Base-by-base conservation (phyloP, 1,140 invertebrate species). In the Agraylea sexmaculata region DNA sequence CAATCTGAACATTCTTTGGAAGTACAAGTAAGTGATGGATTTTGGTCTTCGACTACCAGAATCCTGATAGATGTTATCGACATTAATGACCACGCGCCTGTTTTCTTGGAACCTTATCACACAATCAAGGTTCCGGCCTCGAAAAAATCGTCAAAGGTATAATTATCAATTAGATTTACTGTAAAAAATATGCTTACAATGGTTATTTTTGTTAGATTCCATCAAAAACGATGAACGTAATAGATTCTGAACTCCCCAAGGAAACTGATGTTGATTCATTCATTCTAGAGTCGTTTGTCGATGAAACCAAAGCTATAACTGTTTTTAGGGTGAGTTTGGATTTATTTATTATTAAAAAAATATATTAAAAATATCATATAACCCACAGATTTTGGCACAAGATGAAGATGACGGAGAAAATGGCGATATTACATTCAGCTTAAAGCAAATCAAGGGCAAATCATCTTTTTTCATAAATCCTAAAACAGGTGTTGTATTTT, bases 1-100 rank as follows among this genome's bases (percentile, higher is more conserved):
- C 82, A 85, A 58, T 66, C 77, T 1, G 77, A 86, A 49, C 83
- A 88, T 58, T 74, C 83, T 50, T 62, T 88, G 6, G 80, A 85
- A 71, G 47, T 50, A 22, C 50, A 69, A 57, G 75, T 90, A n/a
- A 75, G 68, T 39, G 86, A 91, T 56, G 77, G 81, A 57, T 54
- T 70, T 5, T 59, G 88, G 19, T 77, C 78, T 2, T 89, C 86
- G 1, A 84, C 77, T 3, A 85, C 84, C 1, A 69, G 80, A 31
- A 77, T 91, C 12, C 73, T 88, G 15, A 71, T 92, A 27, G 69
- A 73, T 32, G 79, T 91, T 1, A 69, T 74, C 15, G 84, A 89
- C 58, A 70, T 81, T 22, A 88, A 89, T 59, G 85, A 89, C 53
- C 73, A 81, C 46, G 64, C 69, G 4, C 83, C 82, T 0, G 70